Conservation (phyloP, 2,113 vertebrate species). For the Cairina moschata region DNA sequence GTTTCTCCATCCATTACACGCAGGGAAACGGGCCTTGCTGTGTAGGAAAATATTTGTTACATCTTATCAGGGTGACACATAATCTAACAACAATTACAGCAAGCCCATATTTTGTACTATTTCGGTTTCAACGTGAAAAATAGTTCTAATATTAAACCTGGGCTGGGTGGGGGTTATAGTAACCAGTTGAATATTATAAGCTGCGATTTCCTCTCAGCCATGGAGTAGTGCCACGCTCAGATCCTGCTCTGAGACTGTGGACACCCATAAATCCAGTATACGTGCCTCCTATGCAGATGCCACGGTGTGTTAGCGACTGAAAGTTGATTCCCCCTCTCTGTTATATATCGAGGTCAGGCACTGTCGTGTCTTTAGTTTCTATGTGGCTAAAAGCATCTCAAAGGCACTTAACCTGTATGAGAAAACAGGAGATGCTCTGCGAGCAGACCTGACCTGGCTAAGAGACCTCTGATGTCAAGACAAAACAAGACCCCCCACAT, state of each 20-base stretch:
- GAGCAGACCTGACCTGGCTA: background rate
- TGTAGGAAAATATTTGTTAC: slow-evolving; percentile 84
- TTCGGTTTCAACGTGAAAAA: slow-evolving; percentile 79
- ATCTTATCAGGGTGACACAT: slow-evolving; percentile 88
- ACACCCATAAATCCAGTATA: slow-evolving; percentile 15
- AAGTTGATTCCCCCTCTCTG: background rate
- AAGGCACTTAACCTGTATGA: background rate
- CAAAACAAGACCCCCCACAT: background rate
- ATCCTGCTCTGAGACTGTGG: background rate
- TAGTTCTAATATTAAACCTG: slow-evolving; percentile 76
- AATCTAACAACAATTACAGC: slow-evolving; percentile 88
- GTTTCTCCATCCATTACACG: slow-evolving; percentile 84
- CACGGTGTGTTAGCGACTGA: background rate
- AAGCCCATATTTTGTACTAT: slow-evolving; percentile 82
- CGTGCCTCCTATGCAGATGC: background rate
- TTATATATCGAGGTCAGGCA: background rate
- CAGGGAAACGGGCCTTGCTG: slow-evolving; percentile 73
- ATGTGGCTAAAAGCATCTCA: background rate
- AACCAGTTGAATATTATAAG: slow-evolving; percentile 66
- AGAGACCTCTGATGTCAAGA: background rate
- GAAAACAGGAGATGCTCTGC: background rate
- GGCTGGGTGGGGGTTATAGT: slow-evolving; percentile 54
- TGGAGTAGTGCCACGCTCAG: background rate
- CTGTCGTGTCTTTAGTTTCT: fast-evolving
- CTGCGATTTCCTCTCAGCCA: background rate